Percentiles rank a stretch among this genome's conserved stretches.
Evolutionary conservation across 1,140 invertebrate genomes (phyloP).

Genomic region (Watersipora subatra): DNA sequence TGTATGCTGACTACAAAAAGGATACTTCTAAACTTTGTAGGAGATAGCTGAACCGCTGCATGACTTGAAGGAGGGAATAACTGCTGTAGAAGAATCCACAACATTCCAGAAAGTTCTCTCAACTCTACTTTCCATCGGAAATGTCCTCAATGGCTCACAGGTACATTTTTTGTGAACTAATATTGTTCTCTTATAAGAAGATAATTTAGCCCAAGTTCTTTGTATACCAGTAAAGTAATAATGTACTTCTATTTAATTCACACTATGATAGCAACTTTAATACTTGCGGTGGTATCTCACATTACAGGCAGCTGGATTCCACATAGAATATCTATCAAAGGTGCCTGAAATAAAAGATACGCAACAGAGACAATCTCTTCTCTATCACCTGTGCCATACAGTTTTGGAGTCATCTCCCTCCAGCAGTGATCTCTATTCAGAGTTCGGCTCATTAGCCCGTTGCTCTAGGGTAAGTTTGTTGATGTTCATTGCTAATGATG

Average conservation of each 20-base stretch:
- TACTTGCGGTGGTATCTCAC: background rate
- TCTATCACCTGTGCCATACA: constrained; percentile 93
- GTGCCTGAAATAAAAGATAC: constrained; percentile 98
- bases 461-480: background rate
- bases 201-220: no score
- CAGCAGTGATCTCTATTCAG: background rate
- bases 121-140: constrained; percentile 83
- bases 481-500: no score
- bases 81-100: constrained; percentile 58
- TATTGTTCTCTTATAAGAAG: no score
- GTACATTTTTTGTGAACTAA: no score
- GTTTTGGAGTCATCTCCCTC: constrained; percentile 63
- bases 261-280: no score
- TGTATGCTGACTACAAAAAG: no score
- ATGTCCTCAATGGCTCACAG: constrained; percentile 87
- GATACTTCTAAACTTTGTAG: no score
- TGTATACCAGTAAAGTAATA: no score
- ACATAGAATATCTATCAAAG: constrained; percentile 91
- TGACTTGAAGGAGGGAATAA: constrained; percentile 92
- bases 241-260: no score
- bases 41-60: constrained; percentile 96
- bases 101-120: constrained; percentile 88
- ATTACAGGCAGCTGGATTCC: no score
- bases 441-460: background rate
- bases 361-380: constrained; percentile 89